A percentile compares a stretch with the other conserved stretches of the same genome.
Evolutionary conservation across 2,113 vertebrate genomes (phyloP).

Genomic region (Dromiciops gliroides): DNA sequence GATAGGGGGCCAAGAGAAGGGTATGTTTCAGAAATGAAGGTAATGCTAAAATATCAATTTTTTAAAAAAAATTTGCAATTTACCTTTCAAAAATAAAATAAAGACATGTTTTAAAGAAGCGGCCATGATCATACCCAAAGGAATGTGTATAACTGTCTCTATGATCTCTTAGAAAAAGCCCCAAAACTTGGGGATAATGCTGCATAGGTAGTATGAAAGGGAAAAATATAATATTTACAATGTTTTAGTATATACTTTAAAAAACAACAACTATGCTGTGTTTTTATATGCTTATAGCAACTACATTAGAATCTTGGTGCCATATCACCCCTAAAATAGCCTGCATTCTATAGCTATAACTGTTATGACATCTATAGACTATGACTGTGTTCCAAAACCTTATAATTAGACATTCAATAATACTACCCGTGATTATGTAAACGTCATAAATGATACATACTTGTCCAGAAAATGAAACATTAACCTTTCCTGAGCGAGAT

Average conservation of each 20-base stretch:
- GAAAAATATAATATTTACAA: constrained; percentile 1
- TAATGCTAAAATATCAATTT: neutral
- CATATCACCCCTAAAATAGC: neutral
- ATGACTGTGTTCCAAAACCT: neutral
- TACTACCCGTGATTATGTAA: neutral
- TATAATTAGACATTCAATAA: neutral
- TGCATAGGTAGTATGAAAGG: neutral
- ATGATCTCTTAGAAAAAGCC: too few relatives aligned
- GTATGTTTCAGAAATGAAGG: neutral
- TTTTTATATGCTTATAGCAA: constrained; percentile 24
- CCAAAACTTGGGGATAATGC: neutral
- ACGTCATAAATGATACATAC: neutral
- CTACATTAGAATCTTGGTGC: constrained; percentile 12
- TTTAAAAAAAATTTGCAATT: too few relatives aligned
- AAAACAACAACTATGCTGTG: neutral
- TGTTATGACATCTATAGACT: too few relatives aligned
- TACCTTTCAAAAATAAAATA: too few relatives aligned
- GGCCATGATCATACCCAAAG: neutral
- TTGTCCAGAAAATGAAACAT: constrained; percentile 31
- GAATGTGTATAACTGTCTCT: neutral
- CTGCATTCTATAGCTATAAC: too few relatives aligned
- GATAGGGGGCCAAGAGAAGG: neutral
- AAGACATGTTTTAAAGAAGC: neutral
- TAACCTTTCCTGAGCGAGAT: neutral
- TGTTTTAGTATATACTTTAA: constrained; percentile 5